Conservation (phyloP, 2,113 vertebrate genomes). For the Corvus cornix region DNA sequence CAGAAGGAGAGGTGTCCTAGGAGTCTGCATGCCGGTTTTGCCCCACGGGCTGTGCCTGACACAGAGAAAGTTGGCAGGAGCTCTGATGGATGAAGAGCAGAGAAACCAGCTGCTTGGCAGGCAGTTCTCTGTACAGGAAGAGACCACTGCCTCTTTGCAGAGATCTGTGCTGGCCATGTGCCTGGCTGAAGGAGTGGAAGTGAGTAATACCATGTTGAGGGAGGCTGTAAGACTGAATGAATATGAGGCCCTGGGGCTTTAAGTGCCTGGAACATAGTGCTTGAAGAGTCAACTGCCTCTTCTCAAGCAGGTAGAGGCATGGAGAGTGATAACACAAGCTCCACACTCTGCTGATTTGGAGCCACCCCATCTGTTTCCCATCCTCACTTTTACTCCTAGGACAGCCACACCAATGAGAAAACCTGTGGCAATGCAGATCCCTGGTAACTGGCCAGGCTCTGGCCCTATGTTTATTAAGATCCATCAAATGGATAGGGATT, state of each 20-base stretch:
- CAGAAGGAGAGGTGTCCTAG: background rate
- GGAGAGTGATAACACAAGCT: background rate
- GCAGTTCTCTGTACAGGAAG: background rate
- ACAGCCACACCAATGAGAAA: background rate
- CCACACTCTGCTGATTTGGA: background rate
- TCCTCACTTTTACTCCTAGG: background rate
- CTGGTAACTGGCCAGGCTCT: background rate
- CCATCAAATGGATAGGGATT: background rate
- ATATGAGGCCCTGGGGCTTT: background rate
- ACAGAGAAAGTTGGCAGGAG: background rate
- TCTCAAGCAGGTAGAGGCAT: background rate
- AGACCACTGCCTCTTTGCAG: constrained; percentile 18
- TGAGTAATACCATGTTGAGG: background rate
- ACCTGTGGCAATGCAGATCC: background rate
- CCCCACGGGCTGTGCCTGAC: background rate
- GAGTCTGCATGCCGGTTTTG: background rate
- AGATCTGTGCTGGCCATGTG: constrained; percentile 15
- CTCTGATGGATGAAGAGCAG: constrained; percentile 1
- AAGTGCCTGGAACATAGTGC: background rate
- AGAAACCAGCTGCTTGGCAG: background rate
- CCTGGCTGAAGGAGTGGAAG: constrained; percentile 2
- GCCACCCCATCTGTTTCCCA: background rate
- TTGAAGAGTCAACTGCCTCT: background rate
- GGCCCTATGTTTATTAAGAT: background rate
- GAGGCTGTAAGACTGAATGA: background rate